These are phyloP conservation scores for Drosophila mauritiana DNA, from an alignment of 1,140 invertebrate genomes.

Conservation along the genomic window DNA sequence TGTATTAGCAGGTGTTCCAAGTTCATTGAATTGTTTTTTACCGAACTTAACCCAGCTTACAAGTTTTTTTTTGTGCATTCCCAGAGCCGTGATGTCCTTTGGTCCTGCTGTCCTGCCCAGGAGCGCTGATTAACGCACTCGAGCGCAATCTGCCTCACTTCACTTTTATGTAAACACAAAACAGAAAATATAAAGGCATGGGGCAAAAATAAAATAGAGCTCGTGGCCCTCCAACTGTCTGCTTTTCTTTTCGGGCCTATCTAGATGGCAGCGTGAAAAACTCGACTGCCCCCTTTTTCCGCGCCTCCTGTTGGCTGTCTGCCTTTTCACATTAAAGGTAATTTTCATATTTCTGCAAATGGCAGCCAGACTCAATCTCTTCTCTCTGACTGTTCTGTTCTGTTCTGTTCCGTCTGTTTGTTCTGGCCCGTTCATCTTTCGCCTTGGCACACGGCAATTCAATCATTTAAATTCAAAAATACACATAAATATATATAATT, in stretches of 20 bases:
- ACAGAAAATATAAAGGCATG: conserved; percentile 80
- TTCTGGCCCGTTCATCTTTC: conserved; percentile 20
- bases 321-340: conserved; percentile 75
- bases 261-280: conserved; percentile 40
- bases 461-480: conserved; percentile 80
- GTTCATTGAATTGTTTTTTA: not conserved
- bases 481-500: conserved; percentile 66
- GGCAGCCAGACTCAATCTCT: conserved; percentile 35
- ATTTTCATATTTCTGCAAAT: conserved; percentile 80
- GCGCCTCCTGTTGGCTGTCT: conserved; percentile 38
- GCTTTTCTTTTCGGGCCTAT: conserved; percentile 35
- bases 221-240: conserved; percentile 31
- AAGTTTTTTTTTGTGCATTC: conserved; percentile 13
- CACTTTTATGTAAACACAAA: conserved; percentile 83
- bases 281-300: not conserved
- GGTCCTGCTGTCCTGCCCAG: conserved; percentile 47
- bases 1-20: no score
- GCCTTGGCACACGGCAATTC: conserved; percentile 59
- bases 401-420: conserved; percentile 12
- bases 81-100: conserved; percentile 13
- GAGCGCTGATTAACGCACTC: conserved; percentile 80
- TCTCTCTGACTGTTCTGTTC: conserved; percentile 1
- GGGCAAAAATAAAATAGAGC: conserved; percentile 76
- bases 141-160: conserved; percentile 81
- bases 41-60: not conserved